Conservation (phyloP, 2,888 invertebrate genomes). For the Amblyjoppa fuscipennis region DNA sequence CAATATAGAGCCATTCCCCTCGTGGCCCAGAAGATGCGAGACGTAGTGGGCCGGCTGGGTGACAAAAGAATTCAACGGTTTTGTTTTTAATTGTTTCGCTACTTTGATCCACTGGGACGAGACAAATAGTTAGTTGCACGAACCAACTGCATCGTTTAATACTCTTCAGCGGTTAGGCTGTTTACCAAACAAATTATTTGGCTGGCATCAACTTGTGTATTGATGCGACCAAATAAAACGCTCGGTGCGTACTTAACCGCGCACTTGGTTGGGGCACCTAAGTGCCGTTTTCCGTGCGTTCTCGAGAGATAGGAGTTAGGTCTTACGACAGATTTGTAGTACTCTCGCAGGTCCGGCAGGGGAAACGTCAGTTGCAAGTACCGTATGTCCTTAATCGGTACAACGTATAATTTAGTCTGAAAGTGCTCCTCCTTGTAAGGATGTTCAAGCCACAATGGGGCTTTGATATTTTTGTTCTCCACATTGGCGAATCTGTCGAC, state of each 20-base stretch:
- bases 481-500: conserved; percentile 92
- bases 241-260: no score
- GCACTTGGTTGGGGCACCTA: no score
- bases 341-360: conserved; percentile 92
- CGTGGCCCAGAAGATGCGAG: conserved; percentile 97
- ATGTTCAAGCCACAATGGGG: conserved; percentile 92
- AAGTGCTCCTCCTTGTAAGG: conserved; percentile 93
- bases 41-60: conserved; percentile 95
- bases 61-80: conserved; percentile 48
- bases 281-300: no score
- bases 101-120: neutral
- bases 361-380: conserved; percentile 95
- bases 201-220: neutral
- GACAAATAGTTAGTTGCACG: no score
- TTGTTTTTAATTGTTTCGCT: neutral
- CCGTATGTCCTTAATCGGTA: conserved; percentile 96
- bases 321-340: conserved; percentile 93
- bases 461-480: conserved; percentile 90
- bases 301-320: conserved; percentile 3
- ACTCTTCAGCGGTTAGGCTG: no score
- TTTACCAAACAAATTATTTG: no score
- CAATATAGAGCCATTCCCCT: conserved; percentile 97
- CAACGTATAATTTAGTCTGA: conserved; percentile 90
- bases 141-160: no score
- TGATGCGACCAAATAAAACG: no score